A percentile compares a stretch with the other conserved stretches of the same genome.
phyloP scores from a whole-genome alignment of 2,797 vertebrate genomes.

The Sphaeramia orbicularis region DNA sequence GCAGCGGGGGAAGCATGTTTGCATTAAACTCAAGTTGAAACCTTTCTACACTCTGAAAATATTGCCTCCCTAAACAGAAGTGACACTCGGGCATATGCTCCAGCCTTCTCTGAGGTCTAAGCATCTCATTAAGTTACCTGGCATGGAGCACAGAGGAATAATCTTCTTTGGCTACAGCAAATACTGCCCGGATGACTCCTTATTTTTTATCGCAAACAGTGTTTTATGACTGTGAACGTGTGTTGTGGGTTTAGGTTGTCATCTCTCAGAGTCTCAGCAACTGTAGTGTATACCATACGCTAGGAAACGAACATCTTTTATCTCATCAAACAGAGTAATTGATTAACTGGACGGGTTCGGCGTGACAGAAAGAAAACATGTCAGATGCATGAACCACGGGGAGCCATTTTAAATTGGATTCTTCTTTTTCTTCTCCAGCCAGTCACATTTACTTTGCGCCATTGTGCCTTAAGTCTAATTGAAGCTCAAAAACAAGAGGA shows the following conservation, averaged over 20 bases:
- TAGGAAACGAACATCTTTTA: constrained; percentile 28
- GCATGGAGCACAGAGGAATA: constrained; percentile 43
- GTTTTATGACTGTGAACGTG: constrained; percentile 11
- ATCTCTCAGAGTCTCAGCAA: constrained; percentile 10
- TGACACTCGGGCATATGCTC: constrained; percentile 55
- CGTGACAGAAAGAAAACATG: constrained; percentile 28
- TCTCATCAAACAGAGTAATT: constrained; percentile 29
- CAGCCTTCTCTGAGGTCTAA: constrained; percentile 40
- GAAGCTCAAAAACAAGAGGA: constrained; percentile 63
- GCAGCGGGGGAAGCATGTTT: constrained; percentile 37
- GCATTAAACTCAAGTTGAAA: constrained; percentile 51
- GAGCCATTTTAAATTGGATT: constrained; percentile 60
- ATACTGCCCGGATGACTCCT: constrained; percentile 30
- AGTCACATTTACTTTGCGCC: constrained; percentile 71
- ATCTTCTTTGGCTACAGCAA: constrained; percentile 41
- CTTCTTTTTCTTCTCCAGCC: constrained; percentile 48
- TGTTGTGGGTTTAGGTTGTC: constrained; percentile 6
- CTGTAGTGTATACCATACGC: background rate
- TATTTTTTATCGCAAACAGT: constrained; percentile 26
- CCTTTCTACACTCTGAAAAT: constrained; percentile 39
- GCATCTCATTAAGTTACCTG: constrained; percentile 70
- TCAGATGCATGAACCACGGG: constrained; percentile 21
- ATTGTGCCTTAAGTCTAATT: constrained; percentile 73
- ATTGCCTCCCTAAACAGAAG: constrained; percentile 67
- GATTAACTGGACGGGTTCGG: constrained; percentile 35